These are phyloP conservation scores for Vireo altiloquus DNA, from an alignment of 2,113 vertebrate species.

Conservation along the genomic window DNA sequence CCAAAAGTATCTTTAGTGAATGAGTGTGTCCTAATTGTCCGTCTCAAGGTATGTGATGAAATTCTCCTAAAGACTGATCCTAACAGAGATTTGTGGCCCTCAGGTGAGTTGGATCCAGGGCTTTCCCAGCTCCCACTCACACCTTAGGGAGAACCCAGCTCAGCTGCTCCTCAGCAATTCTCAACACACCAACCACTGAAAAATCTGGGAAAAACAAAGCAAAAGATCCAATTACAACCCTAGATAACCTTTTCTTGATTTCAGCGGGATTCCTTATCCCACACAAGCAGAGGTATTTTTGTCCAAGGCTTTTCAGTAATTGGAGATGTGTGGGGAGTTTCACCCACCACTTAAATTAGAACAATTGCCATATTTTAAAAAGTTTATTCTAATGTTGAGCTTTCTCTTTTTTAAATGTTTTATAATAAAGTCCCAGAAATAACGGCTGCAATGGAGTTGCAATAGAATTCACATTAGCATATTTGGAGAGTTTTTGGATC, in stretches of 20 bases:
- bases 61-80: neutral
- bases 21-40: neutral
- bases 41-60: neutral
- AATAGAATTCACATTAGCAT: conserved; percentile 71
- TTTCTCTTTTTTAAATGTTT: conserved; percentile 56
- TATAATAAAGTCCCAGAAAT: conserved; percentile 65
- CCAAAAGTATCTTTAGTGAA: neutral
- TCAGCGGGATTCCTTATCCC: neutral
- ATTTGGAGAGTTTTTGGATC: conserved; percentile 70
- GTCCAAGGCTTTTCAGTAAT: conserved; percentile 4
- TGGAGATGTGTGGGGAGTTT: conserved; percentile 14
- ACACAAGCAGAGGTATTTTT: neutral
- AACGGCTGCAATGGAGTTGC: conserved; percentile 60
- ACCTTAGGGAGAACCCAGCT: neutral
- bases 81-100: neutral
- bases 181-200: neutral
- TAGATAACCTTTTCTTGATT: neutral
- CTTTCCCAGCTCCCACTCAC: neutral
- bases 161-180: neutral
- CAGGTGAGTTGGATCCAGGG: neutral
- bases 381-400: conserved; percentile 60
- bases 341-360: conserved; percentile 14
- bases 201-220: neutral
- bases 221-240: neutral
- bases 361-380: conserved; percentile 63